phyloP scores from a whole-genome alignment of 2,888 invertebrate genomes.

The Tachystola acroxantha region DNA sequence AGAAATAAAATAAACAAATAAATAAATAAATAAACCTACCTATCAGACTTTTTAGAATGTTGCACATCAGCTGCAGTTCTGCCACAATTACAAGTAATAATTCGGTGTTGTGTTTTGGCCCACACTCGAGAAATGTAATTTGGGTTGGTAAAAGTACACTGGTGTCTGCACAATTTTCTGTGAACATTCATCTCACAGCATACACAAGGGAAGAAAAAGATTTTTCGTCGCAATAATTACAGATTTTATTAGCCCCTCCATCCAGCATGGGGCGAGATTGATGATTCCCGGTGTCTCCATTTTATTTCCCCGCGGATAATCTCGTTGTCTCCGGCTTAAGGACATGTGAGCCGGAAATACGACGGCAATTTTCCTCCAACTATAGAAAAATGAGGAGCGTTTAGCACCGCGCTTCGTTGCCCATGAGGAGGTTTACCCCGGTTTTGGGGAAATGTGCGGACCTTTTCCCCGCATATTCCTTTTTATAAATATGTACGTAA shows the following conservation, averaged over 20 bases:
- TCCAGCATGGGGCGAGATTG: slow-evolving; percentile 51
- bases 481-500: not conserved
- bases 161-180: too few relatives aligned
- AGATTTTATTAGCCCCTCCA: slow-evolving; percentile 26
- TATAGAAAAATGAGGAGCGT: slow-evolving; percentile 71
- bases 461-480: slow-evolving; percentile 14
- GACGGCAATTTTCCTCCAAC: slow-evolving; percentile 72
- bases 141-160: too few relatives aligned
- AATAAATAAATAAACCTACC: too few relatives aligned
- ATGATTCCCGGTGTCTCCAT: slow-evolving; percentile 67
- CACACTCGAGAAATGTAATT: too few relatives aligned
- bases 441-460: slow-evolving; percentile 25
- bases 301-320: slow-evolving; percentile 73
- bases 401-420: slow-evolving; percentile 61
- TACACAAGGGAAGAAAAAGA: not conserved
- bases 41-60: too few relatives aligned
- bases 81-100: too few relatives aligned
- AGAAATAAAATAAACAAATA: too few relatives aligned
- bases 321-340: slow-evolving; percentile 74
- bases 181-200: too few relatives aligned
- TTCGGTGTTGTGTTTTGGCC: too few relatives aligned
- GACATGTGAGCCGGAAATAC: slow-evolving; percentile 73
- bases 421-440: slow-evolving; percentile 40
- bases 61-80: too few relatives aligned
- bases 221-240: slow-evolving; percentile 12